Percentiles rank a stretch among this genome's conserved stretches.
Conservation (phyloP, 2,888 invertebrate species). For the Acleris cristana region DNA sequence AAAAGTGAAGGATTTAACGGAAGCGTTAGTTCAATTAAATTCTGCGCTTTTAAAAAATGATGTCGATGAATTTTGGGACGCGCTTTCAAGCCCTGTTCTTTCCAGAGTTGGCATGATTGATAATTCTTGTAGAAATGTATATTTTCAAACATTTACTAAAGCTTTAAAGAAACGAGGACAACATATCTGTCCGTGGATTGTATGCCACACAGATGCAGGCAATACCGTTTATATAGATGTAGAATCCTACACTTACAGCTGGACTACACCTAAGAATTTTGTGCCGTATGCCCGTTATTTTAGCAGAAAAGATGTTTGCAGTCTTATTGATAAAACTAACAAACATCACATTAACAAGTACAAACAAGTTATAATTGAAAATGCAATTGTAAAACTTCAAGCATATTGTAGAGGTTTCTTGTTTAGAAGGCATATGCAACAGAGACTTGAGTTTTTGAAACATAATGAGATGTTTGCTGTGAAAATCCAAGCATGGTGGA, state of each 20-base stretch:
- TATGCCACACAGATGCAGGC: constrained; percentile 77
- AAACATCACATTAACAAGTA: constrained; percentile 72
- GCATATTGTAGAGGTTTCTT: constrained; percentile 85
- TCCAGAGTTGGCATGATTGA: constrained; percentile 57
- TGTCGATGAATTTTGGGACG: constrained; percentile 66
- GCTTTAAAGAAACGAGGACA: constrained; percentile 72
- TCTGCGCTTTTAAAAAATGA: constrained; percentile 71
- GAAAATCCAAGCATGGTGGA: constrained; percentile 87
- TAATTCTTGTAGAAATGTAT: constrained; percentile 67
- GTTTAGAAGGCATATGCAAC: constrained; percentile 73
- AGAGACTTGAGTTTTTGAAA: constrained; percentile 68
- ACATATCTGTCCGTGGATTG: constrained; percentile 78
- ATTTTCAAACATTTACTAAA: constrained; percentile 78
- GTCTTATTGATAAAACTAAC: constrained; percentile 72
- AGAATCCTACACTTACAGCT: constrained; percentile 77
- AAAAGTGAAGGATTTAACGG: constrained; percentile 75
- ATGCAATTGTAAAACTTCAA: constrained; percentile 82
- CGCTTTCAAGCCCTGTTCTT: constrained; percentile 60
- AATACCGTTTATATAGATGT: constrained; percentile 81
- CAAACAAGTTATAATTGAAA: constrained; percentile 68
- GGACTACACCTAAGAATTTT: constrained; percentile 81
- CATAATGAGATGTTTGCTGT: constrained; percentile 71
- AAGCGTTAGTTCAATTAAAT: constrained; percentile 73
- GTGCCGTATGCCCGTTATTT: constrained; percentile 76
- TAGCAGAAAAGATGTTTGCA: constrained; percentile 70